Conservation (phyloP, 1,140 invertebrate genomes). For the Solen grandis region DNA sequence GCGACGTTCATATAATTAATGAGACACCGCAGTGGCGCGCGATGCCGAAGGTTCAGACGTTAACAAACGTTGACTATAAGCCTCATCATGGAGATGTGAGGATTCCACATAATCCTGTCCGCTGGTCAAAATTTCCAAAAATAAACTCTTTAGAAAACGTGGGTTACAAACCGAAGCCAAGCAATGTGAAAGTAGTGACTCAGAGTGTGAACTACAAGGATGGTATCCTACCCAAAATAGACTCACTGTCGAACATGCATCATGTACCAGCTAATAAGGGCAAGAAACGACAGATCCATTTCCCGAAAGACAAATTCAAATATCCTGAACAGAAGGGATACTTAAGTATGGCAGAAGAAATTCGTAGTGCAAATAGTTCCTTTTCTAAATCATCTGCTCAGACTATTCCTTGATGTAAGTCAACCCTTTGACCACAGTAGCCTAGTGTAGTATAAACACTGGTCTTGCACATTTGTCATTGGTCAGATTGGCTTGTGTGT, state of each 20-base stretch:
- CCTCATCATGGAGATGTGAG: slow-evolving; percentile 43
- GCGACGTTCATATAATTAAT: slow-evolving; percentile 79
- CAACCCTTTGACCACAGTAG: no score
- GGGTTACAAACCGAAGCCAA: slow-evolving; percentile 82
- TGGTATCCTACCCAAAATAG: slow-evolving; percentile 57
- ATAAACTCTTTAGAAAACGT: slow-evolving; percentile 95
- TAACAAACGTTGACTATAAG: slow-evolving; percentile 67
- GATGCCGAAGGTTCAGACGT: slow-evolving; percentile 58
- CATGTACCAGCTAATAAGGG: slow-evolving; percentile 68
- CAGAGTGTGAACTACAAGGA: slow-evolving; percentile 88
- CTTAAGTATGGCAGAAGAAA: slow-evolving; percentile 46
- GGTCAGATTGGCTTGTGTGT: background rate
- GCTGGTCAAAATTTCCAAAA: slow-evolving; percentile 77
- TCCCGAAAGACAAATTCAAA: slow-evolving; percentile 22
- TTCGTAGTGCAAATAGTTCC: slow-evolving; percentile 1
- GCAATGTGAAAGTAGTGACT: slow-evolving; percentile 61
- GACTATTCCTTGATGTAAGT: slow-evolving; percentile 34
- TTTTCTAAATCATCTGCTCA: background rate
- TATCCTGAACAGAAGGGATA: slow-evolving; percentile 51
- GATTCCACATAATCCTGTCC: slow-evolving; percentile 10
- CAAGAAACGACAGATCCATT: slow-evolving; percentile 45
- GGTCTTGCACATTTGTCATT: no score
- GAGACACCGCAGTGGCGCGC: slow-evolving; percentile 94
- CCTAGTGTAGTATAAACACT: no score
- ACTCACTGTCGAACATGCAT: slow-evolving; percentile 68